These are phyloP conservation scores for Propithecus deckenii DNA, from an alignment of 2,797 vertebrate genomes.

Conservation along the genomic window DNA sequence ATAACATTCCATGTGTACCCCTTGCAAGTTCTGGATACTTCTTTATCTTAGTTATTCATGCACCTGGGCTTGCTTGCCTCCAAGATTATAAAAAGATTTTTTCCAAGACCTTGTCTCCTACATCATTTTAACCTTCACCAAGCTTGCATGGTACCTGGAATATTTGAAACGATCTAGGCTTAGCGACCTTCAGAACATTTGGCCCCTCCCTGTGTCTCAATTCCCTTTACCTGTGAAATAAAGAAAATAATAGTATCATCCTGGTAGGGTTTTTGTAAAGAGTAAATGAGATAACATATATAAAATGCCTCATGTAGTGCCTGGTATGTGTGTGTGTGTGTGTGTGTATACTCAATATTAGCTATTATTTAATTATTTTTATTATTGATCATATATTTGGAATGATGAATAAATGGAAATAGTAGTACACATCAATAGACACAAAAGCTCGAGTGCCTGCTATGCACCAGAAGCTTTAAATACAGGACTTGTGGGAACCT, in stretches of 20 bases:
- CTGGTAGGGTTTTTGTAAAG: not conserved
- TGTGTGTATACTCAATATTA: not conserved
- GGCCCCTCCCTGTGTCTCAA: not conserved
- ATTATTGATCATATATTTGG: not conserved
- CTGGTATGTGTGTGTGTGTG: not conserved
- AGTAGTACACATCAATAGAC: not conserved
- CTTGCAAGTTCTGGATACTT: not conserved
- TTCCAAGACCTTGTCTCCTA: not conserved
- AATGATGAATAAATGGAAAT: not conserved
- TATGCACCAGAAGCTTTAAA: not conserved
- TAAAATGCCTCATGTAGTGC: not conserved
- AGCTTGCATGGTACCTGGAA: not conserved
- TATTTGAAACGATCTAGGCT: not conserved
- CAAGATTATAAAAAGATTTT: not conserved
- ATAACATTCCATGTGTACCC: not conserved
- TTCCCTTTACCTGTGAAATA: slow-evolving; percentile 6
- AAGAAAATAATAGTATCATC: not conserved
- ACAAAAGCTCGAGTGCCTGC: not conserved
- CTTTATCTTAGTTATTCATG: not conserved
- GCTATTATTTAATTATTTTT: not conserved
- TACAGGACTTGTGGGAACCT: not conserved
- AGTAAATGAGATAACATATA: not conserved
- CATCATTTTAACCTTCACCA: slow-evolving; percentile 3
- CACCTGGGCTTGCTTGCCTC: not conserved
- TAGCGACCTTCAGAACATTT: not conserved